Evolutionary conservation across 2,113 vertebrate genomes (phyloP).

Genomic region (Collichthys lucidus): DNA sequence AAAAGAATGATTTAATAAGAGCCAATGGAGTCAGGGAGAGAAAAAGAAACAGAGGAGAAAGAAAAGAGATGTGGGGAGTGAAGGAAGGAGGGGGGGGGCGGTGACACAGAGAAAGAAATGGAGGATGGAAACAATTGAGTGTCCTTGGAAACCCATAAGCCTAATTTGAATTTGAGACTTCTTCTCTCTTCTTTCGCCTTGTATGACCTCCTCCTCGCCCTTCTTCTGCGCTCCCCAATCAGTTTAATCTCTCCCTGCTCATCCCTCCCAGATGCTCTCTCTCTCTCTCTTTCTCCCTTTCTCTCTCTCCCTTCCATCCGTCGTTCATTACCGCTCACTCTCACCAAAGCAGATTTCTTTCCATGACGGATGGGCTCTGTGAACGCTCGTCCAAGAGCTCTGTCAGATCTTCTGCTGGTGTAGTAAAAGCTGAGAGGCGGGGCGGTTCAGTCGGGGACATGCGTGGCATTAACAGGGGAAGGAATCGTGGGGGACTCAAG

Average conservation of each 20-base stretch:
- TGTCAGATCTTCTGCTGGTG: slow-evolving; percentile 54
- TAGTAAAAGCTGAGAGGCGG: slow-evolving; percentile 44
- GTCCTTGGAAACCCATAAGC: slow-evolving; percentile 74
- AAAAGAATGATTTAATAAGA: slow-evolving; percentile 63
- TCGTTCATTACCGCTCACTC: slow-evolving; percentile 63
- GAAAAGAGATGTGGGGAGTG: not conserved
- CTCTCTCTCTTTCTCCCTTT: not conserved
- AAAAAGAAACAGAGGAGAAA: slow-evolving; percentile 21
- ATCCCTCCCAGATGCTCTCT: slow-evolving; percentile 61
- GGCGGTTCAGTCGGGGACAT: slow-evolving; percentile 51
- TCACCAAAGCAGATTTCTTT: slow-evolving; percentile 68
- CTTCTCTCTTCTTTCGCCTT: slow-evolving; percentile 58
- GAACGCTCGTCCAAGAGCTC: slow-evolving; percentile 52
- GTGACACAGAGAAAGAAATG: slow-evolving; percentile 53
- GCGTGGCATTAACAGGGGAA: slow-evolving; percentile 28
- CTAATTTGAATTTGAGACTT: slow-evolving; percentile 76
- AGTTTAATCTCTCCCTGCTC: slow-evolving; percentile 69
- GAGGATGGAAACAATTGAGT: slow-evolving; percentile 75
- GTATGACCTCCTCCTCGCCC: slow-evolving; percentile 61
- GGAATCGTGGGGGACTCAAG: slow-evolving; percentile 20
- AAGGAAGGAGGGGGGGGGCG: not conserved
- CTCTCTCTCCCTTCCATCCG: slow-evolving; percentile 34
- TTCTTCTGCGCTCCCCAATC: slow-evolving; percentile 61
- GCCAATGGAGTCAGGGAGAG: slow-evolving; percentile 36
- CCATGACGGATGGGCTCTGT: slow-evolving; percentile 68